phyloP scores from a whole-genome alignment of 2,113 vertebrate genomes.

The Baryphthengus martii region DNA sequence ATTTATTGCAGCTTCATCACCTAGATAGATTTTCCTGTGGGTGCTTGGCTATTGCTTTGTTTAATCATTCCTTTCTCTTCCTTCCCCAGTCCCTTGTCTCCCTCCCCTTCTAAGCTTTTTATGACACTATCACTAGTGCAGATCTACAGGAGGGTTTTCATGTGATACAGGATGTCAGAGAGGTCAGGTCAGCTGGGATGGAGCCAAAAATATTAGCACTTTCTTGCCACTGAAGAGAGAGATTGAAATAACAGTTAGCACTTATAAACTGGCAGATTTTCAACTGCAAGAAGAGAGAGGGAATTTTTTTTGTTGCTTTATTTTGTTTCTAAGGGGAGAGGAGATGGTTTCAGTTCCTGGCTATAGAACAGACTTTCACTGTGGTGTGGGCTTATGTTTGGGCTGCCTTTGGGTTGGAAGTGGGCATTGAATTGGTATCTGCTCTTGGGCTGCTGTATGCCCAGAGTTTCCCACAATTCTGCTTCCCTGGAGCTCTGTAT shows the following conservation, averaged over 20 bases:
- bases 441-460: too few species aligned
- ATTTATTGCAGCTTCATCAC: conserved; percentile 54
- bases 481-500: background rate
- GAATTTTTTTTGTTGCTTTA: background rate
- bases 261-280: background rate
- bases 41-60: conserved; percentile 48
- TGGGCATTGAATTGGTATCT: background rate
- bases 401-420: background rate
- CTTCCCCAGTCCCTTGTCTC: background rate
- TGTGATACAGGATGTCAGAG: background rate
- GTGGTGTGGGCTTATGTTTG: background rate
- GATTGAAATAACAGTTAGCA: background rate
- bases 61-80: conserved; percentile 52
- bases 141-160: background rate
- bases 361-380: background rate
- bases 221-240: background rate
- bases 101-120: background rate
- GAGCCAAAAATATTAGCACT: conserved; percentile 13
- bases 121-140: background rate
- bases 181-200: conserved; percentile 44
- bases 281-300: background rate
- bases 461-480: background rate
- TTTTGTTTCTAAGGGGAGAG: background rate
- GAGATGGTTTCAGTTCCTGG: background rate
- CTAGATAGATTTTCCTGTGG: conserved; percentile 49